Evolutionary conservation across 2,888 invertebrate genomes (phyloP).

Genomic region (Eristalis tenax): DNA sequence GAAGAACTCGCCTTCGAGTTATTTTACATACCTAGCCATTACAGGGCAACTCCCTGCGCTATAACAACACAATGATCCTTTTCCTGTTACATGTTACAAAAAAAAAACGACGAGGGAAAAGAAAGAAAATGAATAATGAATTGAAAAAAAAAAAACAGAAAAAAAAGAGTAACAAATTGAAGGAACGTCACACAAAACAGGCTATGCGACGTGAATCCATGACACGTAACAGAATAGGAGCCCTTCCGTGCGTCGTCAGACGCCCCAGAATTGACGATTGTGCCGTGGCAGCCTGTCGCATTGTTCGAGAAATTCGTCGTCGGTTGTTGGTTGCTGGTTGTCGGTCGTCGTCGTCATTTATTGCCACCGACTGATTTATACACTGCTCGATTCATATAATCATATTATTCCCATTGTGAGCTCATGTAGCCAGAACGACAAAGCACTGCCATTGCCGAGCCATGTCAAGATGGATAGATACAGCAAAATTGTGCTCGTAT

Average conservation of each 20-base stretch:
- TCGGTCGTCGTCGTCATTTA: conserved; percentile 34
- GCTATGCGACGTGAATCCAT: conserved; percentile 52
- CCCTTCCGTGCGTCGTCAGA: conserved; percentile 53
- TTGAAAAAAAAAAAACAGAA: conserved; percentile 1
- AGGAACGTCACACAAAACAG: conserved; percentile 57
- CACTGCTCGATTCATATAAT: conserved; percentile 62
- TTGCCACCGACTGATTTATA: conserved; percentile 50
- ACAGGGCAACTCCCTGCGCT: conserved; percentile 55
- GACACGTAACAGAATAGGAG: conserved; percentile 57
- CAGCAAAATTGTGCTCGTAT: conserved; percentile 45
- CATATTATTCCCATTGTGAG: conserved; percentile 67
- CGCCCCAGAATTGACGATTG: conserved; percentile 45
- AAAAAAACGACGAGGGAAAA: not conserved
- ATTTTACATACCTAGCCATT: conserved; percentile 39
- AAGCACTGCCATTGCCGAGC: conserved; percentile 34
- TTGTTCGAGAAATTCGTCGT: conserved; percentile 51
- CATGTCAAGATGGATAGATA: conserved; percentile 53
- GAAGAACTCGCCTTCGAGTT: conserved; percentile 8
- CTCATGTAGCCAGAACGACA: conserved; percentile 46
- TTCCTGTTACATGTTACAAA: conserved; percentile 57
- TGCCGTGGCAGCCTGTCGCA: conserved; percentile 35
- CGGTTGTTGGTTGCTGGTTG: not conserved
- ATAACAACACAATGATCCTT: conserved; percentile 63
- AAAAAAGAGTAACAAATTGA: conserved; percentile 62
- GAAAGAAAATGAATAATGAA: conserved; percentile 45